These are phyloP conservation scores for Girardinichthys multiradiatus DNA, from an alignment of 2,113 vertebrate species.

Conservation along the genomic window DNA sequence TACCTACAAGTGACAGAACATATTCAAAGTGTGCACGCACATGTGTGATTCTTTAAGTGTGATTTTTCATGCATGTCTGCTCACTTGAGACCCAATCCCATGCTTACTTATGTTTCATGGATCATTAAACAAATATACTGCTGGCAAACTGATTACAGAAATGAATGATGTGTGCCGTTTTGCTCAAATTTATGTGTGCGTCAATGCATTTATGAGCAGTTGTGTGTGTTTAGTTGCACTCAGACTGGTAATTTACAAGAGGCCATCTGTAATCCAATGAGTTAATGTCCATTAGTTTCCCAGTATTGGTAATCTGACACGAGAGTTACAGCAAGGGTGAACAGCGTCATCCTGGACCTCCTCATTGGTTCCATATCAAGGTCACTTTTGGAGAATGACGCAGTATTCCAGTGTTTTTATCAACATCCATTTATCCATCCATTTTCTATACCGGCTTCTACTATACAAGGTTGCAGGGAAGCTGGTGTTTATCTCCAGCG, in stretches of 20 bases:
- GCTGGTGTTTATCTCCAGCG: no score
- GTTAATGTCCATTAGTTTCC: constrained; percentile 51
- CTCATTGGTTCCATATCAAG: constrained; percentile 33
- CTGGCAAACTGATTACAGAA: constrained; percentile 54
- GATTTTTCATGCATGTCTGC: constrained; percentile 32
- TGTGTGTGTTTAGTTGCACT: constrained; percentile 16
- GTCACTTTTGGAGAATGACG: background rate
- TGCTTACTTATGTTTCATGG: constrained; percentile 56
- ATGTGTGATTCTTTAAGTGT: constrained; percentile 27
- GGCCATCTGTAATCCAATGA: constrained; percentile 26
- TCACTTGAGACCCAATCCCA: constrained; percentile 44
- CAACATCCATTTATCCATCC: no score
- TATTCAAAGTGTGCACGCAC: constrained; percentile 23
- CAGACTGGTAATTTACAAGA: constrained; percentile 39
- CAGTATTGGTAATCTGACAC: constrained; percentile 50
- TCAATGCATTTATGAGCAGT: constrained; percentile 8
- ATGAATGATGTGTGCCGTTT: constrained; percentile 57
- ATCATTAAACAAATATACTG: constrained; percentile 69
- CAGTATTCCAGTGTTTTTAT: background rate
- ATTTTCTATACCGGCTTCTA: no score
- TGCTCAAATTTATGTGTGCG: constrained; percentile 9
- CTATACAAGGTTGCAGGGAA: no score
- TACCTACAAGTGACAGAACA: constrained; percentile 17
- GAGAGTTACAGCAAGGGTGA: constrained; percentile 30
- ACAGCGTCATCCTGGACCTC: constrained; percentile 18